Base-by-base conservation (phyloP, 2,888 invertebrate genomes). In the Caenorhabditis sp. region DNA sequence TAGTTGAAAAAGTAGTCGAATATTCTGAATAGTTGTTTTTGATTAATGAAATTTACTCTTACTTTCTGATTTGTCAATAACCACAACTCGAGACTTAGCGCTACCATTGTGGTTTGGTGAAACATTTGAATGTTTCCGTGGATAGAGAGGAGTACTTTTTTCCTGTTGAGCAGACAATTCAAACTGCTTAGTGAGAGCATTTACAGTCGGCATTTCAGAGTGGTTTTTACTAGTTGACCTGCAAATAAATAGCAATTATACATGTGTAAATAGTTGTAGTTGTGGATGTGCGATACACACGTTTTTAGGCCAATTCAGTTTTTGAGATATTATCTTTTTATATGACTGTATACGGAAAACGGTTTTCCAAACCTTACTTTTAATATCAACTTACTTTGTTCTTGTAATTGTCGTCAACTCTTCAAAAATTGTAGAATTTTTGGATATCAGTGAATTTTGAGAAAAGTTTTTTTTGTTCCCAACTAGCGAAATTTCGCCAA, bases 341-440 rank as follows among this genome's bases (percentile, higher is more conserved):
- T 20, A 40, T 11, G 2, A 11, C 13, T 6, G 11, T 11, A 40
- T 13, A 40, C n/a, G n/a, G n/a, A n/a, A n/a, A n/a, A n/a, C n/a
- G n/a, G n/a, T n/a, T n/a, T n/a, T n/a, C n/a, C n/a, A n/a, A n/a
- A n/a, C n/a, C n/a, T n/a, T n/a, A n/a, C n/a, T n/a, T n/a, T n/a
- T 40, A 40, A 40, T 40, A 13, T 32, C 9, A 64, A 70, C 58
- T 56, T 2, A 70, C 65, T 60, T 68, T 6, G 55, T 53, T 1
- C 60, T 58, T 2, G 32, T 85, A n/a, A 82, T 85, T 0, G 82
- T 82, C 1, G 85, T 85, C 50, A 82, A 32, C 60, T 85, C 85
- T 44, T 85, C 82, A 61, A 82, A 77, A 4, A 79, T 85, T 0
- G 78, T 74, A n/a, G n/a, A n/a, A 22, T 78, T 82, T 51, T 85